These are phyloP conservation scores for Callaeas wilsoni DNA, from an alignment of 2,113 vertebrate species.

Conservation along the genomic window DNA sequence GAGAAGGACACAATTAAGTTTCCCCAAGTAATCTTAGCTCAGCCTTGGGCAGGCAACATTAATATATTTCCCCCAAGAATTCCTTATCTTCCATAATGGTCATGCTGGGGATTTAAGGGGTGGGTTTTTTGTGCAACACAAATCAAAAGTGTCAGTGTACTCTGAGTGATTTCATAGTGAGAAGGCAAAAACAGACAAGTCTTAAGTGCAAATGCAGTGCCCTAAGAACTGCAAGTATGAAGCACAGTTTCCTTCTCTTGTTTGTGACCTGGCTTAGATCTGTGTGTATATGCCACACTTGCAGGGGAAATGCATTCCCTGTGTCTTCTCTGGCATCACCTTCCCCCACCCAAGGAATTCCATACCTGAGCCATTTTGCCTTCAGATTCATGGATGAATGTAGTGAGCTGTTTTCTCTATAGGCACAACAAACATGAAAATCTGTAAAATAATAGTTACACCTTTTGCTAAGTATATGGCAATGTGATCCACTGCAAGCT, in stretches of 20 bases:
- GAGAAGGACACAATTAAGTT: neutral
- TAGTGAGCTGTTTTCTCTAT: neutral
- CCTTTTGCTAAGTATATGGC: neutral
- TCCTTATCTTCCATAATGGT: neutral
- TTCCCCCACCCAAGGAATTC: neutral
- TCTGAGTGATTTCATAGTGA: neutral
- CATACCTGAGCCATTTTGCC: neutral
- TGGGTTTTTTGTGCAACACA: neutral
- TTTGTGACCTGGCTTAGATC: neutral
- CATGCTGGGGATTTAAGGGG: neutral
- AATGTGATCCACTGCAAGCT: accelerated
- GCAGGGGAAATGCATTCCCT: neutral
- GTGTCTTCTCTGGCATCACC: neutral
- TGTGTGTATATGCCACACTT: too few species aligned
- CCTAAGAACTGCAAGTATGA: neutral
- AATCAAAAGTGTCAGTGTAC: neutral
- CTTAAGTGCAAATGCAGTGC: neutral
- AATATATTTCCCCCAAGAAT: neutral
- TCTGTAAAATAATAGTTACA: neutral
- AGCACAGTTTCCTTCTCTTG: neutral
- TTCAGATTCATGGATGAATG: neutral
- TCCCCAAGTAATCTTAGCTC: neutral
- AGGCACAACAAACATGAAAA: neutral
- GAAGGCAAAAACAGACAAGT: neutral
- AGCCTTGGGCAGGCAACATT: neutral